phyloP scores from a whole-genome alignment of 92 coral and sea anemone species.

The Zoanthus sansibaricus region DNA sequence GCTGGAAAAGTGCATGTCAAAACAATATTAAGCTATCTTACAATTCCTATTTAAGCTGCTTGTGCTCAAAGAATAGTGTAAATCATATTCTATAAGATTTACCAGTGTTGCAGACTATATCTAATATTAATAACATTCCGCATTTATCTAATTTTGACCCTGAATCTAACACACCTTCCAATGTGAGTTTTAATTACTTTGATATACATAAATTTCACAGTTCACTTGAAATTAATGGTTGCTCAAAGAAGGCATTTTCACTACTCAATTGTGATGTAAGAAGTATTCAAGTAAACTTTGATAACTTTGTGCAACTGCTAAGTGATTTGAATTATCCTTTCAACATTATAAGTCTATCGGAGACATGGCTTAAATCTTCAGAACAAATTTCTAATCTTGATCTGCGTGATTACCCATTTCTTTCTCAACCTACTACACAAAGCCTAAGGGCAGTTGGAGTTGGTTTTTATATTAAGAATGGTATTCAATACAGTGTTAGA shows the following conservation, averaged over 20 bases:
- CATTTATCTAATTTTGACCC: background rate
- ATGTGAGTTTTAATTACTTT: background rate
- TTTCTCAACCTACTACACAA: slow-evolving; percentile 63
- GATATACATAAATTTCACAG: background rate
- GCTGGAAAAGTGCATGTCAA: too few relatives aligned
- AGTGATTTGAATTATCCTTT: slow-evolving; percentile 45
- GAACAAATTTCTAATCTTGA: slow-evolving; percentile 17
- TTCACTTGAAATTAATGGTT: slow-evolving; percentile 5
- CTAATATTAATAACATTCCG: slow-evolving; percentile 33
- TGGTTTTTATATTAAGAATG: slow-evolving; percentile 51
- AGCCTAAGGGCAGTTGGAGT: slow-evolving; percentile 79
- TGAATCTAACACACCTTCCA: slow-evolving; percentile 2
- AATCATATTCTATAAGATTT: slow-evolving; percentile 39
- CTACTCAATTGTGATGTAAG: background rate
- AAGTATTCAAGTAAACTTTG: slow-evolving; percentile 28
- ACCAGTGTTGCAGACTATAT: slow-evolving; percentile 27
- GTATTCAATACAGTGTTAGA: slow-evolving; percentile 8
- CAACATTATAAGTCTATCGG: slow-evolving; percentile 52
- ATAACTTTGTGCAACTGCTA: slow-evolving; percentile 25
- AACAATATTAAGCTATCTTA: too few relatives aligned
- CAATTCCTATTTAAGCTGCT: too few relatives aligned
- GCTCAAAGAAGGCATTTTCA: slow-evolving; percentile 6
- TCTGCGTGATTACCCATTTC: slow-evolving; percentile 45
- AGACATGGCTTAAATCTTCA: slow-evolving; percentile 54
- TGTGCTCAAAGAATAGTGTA: background rate